Base-by-base conservation (phyloP, 2,113 vertebrate species). In the Stigmatopora nigra region DNA sequence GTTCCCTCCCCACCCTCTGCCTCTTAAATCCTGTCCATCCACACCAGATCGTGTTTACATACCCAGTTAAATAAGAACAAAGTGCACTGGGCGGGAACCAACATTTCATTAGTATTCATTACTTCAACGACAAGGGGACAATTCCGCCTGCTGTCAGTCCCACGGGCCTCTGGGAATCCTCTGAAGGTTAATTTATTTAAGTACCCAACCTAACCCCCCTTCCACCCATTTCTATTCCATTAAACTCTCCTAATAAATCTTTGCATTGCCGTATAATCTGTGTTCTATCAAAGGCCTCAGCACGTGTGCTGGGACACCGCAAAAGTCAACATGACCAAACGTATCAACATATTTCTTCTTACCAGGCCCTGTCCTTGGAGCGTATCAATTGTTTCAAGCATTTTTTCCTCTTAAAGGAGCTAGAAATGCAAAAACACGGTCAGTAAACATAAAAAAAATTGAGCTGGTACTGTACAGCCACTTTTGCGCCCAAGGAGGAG, bases 131-230 rank as follows among this genome's bases (percentile, higher is more conserved):
- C 78, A 82, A 76, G 79, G 70, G 78, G 78, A 86, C 84, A 82
- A 87, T 78, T 84, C 71, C 68, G 64, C 62, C 78, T 68, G 76
- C 79, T 76, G 82, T 82, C 83, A 79, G 81, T 78, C 78, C 78
- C 46, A 41, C 19, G 70, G 72, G 72, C 83, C 82, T 80, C 75
- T 20, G 71, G 87, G 86, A 84, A 88, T 88, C 76, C 70, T 72
- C 67, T 85, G 89, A 91, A 90, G 89, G 89, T 91, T 91, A 88
- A 92, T 89, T 90, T 89, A 91, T 92, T 90, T 88, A 90, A 91
- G 91, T 88, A 84, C 84, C 67, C 15, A 7, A 15, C 48, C 14
- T 14, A 31, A 31, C 58, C 61, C 46, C 48, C 68, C 81, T 78
- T 84, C 76, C 85, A 90, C 86, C 87, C 88, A 84, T 90, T 84